phyloP scores from a whole-genome alignment of 2,888 invertebrate genomes.

The Aleiodes testaceus region DNA sequence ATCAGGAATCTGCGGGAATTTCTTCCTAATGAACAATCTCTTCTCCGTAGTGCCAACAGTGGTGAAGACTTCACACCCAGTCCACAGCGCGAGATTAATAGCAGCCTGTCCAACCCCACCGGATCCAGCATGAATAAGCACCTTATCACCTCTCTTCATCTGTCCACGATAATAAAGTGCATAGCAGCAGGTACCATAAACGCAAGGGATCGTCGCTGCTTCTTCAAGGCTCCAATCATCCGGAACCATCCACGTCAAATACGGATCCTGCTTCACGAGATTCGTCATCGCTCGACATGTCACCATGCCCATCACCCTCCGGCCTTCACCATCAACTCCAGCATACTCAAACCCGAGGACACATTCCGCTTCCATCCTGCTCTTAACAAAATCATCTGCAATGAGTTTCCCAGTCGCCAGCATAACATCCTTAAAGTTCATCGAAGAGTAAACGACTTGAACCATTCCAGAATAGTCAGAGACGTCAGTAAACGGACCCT shows the following conservation, averaged over 20 bases:
- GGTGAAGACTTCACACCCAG: conserved; percentile 78
- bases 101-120: conserved; percentile 81
- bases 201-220: conserved; percentile 80
- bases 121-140: conserved; percentile 72
- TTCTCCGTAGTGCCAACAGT: conserved; percentile 78
- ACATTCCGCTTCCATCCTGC: conserved; percentile 79
- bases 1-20: conserved; percentile 76
- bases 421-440: conserved; percentile 98
- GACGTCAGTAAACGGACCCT: conserved; percentile 76
- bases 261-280: conserved; percentile 73
- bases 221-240: conserved; percentile 78
- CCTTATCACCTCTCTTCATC: conserved; percentile 72
- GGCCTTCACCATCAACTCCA: conserved; percentile 75
- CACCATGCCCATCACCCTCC: conserved; percentile 73
- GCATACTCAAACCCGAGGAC: conserved; percentile 82
- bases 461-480: conserved; percentile 64
- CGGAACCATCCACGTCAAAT: conserved; percentile 76
- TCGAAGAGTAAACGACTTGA: conserved; percentile 82
- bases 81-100: conserved; percentile 77
- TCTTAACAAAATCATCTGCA: conserved; percentile 84
- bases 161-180: conserved; percentile 77
- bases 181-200: conserved; percentile 78
- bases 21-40: conserved; percentile 75
- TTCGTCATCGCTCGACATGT: conserved; percentile 73
- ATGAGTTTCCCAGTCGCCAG: conserved; percentile 92